Conservation (phyloP, 2,113 vertebrate species). For the Theristicus caerulescens region DNA sequence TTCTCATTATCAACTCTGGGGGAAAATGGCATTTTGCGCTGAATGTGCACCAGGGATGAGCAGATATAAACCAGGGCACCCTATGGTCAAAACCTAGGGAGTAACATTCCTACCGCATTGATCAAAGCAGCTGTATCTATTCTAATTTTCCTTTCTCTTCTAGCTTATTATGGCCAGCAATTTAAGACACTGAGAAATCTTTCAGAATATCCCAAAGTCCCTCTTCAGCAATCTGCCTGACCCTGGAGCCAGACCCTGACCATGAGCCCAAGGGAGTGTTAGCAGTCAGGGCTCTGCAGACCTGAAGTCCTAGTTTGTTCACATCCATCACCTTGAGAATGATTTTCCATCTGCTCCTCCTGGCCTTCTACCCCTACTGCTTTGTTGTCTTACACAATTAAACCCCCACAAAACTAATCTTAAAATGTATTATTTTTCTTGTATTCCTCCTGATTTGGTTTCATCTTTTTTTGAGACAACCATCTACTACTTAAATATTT, state of each 20-base stretch:
- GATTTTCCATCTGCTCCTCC: neutral
- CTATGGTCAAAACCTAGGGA: neutral
- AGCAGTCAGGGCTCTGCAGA: neutral
- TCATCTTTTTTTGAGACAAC: neutral
- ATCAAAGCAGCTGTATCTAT: neutral
- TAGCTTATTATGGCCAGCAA: neutral
- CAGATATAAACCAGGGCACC: neutral
- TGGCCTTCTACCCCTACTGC: neutral
- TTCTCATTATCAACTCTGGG: neutral
- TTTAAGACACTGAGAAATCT: neutral
- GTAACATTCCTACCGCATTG: neutral
- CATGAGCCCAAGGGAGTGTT: rapidly evolving
- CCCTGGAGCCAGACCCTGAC: neutral
- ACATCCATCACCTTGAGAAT: neutral
- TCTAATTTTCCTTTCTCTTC: neutral
- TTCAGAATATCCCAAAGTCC: neutral
- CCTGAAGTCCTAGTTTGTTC: neutral
- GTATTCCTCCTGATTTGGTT: rapidly evolving
- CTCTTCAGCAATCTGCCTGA: neutral
- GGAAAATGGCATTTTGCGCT: neutral
- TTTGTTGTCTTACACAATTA: neutral
- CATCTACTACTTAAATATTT: neutral
- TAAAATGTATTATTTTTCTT: neutral
- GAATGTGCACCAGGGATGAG: rapidly evolving
- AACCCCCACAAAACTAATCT: neutral